These are phyloP conservation scores for Acanthopleura granulata DNA, from an alignment of 2,888 invertebrate genomes.

Conservation along the genomic window DNA sequence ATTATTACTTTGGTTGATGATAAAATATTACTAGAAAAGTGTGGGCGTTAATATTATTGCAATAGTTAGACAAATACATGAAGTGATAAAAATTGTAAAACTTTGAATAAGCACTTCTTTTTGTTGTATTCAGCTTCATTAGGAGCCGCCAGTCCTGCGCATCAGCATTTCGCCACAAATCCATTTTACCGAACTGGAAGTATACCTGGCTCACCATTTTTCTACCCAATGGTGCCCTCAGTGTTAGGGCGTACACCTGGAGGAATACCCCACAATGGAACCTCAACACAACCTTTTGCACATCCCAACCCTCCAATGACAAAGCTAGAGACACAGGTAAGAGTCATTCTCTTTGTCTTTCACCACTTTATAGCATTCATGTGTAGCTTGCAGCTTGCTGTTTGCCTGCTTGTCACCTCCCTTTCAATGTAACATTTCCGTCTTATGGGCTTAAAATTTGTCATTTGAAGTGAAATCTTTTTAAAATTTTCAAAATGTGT, in stretches of 20 bases:
- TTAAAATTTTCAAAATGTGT: too few relatives aligned
- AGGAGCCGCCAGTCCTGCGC: constrained; percentile 61
- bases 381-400: too few relatives aligned
- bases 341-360: background rate
- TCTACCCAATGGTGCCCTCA: constrained; percentile 55
- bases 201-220: constrained; percentile 56
- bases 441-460: too few relatives aligned
- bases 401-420: too few relatives aligned
- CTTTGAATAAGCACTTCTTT: background rate
- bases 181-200: constrained; percentile 46
- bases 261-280: constrained; percentile 14
- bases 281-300: constrained; percentile 48
- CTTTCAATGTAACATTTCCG: too few relatives aligned
- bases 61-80: too few relatives aligned
- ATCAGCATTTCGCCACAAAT: constrained; percentile 51
- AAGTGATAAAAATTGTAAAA: too few relatives aligned
- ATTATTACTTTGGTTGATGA: too few relatives aligned
- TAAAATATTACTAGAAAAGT: too few relatives aligned
- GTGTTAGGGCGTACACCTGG: constrained; percentile 44
- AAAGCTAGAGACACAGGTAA: constrained; percentile 38
- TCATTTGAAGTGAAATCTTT: too few relatives aligned
- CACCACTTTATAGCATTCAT: too few relatives aligned
- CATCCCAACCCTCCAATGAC: constrained; percentile 37
- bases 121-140: constrained; percentile 56
- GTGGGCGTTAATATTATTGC: too few relatives aligned